Percentiles rank a stretch among this genome's conserved stretches.
Evolutionary conservation across 2,113 vertebrate species (phyloP).

Genomic region (Daboia siamensis): DNA sequence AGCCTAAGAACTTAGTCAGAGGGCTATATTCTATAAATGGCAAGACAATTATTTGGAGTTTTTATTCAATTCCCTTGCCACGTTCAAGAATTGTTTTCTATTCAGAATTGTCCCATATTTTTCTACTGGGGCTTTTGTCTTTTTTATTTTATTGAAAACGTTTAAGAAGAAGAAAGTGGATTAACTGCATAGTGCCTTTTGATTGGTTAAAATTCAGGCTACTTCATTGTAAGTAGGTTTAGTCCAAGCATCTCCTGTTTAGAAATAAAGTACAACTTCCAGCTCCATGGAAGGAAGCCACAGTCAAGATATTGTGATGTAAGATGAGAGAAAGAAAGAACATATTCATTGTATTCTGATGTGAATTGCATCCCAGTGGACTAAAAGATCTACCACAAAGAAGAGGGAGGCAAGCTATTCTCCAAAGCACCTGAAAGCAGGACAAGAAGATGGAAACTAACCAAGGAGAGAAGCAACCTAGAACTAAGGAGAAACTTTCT

Average conservation of each 20-base stretch:
- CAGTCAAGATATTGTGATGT: neutral
- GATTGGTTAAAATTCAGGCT: neutral
- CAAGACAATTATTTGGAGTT: neutral
- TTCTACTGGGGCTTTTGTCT: neutral
- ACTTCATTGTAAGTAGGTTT: neutral
- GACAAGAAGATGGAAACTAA: too few species aligned
- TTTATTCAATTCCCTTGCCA: neutral
- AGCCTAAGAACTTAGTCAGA: neutral
- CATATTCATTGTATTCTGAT: neutral
- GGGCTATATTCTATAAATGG: neutral
- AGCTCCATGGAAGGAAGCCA: neutral
- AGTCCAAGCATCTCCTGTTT: neutral
- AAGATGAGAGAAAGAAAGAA: neutral
- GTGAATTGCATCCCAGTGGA: neutral
- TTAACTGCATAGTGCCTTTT: neutral
- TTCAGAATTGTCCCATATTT: neutral
- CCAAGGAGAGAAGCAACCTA: too few species aligned
- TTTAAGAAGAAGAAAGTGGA: neutral
- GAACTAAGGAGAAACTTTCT: too few species aligned
- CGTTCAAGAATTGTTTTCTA: neutral
- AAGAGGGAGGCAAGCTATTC: too few species aligned
- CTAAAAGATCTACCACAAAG: too few species aligned
- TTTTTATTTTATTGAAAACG: neutral
- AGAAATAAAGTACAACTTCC: neutral
- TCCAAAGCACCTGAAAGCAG: too few species aligned